Conservation (phyloP, 2,888 invertebrate species). For the Mylabris sibirica region DNA sequence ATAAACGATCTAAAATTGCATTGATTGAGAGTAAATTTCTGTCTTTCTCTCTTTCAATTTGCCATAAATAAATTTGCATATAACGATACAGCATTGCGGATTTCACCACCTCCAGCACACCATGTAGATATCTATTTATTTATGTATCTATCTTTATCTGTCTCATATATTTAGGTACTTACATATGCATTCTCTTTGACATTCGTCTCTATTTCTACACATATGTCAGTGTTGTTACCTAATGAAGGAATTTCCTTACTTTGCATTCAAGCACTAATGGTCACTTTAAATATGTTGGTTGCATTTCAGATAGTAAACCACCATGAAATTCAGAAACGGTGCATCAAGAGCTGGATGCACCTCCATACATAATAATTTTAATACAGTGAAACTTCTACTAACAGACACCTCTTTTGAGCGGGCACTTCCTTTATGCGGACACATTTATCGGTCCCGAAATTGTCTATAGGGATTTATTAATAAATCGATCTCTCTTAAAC, state of each 20-base stretch:
- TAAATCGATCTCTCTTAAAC: no score
- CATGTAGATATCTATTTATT: no score
- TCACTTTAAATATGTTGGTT: not conserved
- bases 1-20: no score
- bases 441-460: no score
- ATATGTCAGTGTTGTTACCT: not conserved
- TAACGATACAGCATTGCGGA: constrained; percentile 1
- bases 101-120: not conserved
- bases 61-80: not conserved
- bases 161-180: not conserved
- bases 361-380: no score
- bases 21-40: not conserved
- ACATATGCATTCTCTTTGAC: not conserved
- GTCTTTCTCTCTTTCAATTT: not conserved
- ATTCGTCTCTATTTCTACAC: not conserved
- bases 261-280: not conserved
- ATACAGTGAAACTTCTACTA: no score
- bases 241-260: not conserved
- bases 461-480: no score
- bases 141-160: not conserved
- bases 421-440: no score
- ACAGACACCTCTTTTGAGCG: no score
- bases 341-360: no score
- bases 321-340: not conserved
- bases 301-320: not conserved